Base-by-base conservation (phyloP, 2,797 vertebrate genomes). In the Neosalanx taihuensis region DNA sequence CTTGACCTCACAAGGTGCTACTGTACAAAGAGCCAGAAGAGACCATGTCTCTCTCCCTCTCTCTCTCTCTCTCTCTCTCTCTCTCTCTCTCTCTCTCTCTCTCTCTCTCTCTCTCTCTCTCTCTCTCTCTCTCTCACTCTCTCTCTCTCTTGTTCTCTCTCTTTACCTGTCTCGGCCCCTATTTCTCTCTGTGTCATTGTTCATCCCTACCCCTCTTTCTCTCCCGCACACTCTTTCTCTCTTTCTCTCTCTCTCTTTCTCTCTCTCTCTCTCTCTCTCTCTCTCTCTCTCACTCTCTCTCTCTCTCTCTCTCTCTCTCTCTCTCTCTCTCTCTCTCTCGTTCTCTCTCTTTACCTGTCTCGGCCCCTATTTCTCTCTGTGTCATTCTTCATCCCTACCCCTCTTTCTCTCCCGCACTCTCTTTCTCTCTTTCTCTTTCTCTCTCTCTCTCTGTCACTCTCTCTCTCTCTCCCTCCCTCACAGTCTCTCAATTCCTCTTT, bases 41-140 rank as follows among this genome's bases (percentile, higher is more conserved):
- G 71, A 87, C 83, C 83, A 83, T 75, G 62, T 41, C 58, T 33
- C 66, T 63, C 70, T 33, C 29, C 29, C n/a, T 62, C 73, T 60
- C 72, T 61, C 20, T 72, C 35, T 65, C 49, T 10, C 6, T 51
- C 64, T 53, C 78, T 79, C 89, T 92, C 35, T 23, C 60, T 26
- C 59, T 62, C 46, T 63, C 9, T 56, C 20, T 30, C 9, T 62
- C 18, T 70, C 35, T 63, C 56, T 13, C 4, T 59, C 57, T 46
- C 77, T 79, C 90, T 33, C 33, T 33, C 5, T 3, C 5, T 2
- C 33, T 33, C 33, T 33, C 33, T 33, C 33, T 33, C 33, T 33
- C 33, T 33, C 33, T 33, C 33, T 33, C 33, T 33, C 33, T 33
- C 33, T 33, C 33, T 33, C 33, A 3, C 33, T 33, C 33, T 33